Percentiles rank a stretch among this genome's conserved stretches.
Conservation (phyloP, 2,888 invertebrate species). For the Teleiodes luculella region DNA sequence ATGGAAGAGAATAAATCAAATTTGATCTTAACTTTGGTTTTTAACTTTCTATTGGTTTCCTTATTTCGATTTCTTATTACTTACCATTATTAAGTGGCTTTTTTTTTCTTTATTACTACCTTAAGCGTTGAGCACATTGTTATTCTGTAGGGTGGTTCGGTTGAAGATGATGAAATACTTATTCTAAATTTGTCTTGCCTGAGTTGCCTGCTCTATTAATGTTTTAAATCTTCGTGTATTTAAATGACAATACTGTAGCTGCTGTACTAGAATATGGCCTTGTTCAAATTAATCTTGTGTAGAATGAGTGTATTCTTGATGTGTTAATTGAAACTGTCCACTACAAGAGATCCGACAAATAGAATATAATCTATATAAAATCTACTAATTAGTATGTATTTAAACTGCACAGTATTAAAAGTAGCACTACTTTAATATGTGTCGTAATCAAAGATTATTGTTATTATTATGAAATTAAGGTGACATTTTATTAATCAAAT, state of each 20-base stretch:
- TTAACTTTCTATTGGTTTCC: conserved; percentile 33
- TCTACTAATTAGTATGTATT: not conserved
- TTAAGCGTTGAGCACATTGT: no score
- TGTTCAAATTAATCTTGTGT: not conserved
- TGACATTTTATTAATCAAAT: conserved; percentile 8
- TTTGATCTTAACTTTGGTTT: conserved; percentile 53
- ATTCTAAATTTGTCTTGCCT: no score
- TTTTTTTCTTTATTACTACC: conserved; percentile 27
- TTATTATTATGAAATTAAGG: conserved; percentile 10
- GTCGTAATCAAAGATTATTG: conserved; percentile 20
- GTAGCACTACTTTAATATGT: conserved; percentile 10
- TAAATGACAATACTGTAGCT: conserved; percentile 3
- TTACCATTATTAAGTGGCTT: conserved; percentile 47
- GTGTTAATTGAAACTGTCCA: not conserved
- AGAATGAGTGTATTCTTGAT: not conserved
- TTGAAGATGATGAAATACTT: no score
- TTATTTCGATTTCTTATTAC: conserved; percentile 20
- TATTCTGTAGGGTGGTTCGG: no score
- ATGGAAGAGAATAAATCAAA: conserved; percentile 68
- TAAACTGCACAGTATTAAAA: conserved; percentile 9
- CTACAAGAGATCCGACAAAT: not conserved
- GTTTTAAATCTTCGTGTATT: not conserved
- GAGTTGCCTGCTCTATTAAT: not conserved
- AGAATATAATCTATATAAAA: not conserved
- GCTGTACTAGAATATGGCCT: not conserved